Conservation (phyloP, 1,140 invertebrate genomes). For the Globodera rostochiensis region DNA sequence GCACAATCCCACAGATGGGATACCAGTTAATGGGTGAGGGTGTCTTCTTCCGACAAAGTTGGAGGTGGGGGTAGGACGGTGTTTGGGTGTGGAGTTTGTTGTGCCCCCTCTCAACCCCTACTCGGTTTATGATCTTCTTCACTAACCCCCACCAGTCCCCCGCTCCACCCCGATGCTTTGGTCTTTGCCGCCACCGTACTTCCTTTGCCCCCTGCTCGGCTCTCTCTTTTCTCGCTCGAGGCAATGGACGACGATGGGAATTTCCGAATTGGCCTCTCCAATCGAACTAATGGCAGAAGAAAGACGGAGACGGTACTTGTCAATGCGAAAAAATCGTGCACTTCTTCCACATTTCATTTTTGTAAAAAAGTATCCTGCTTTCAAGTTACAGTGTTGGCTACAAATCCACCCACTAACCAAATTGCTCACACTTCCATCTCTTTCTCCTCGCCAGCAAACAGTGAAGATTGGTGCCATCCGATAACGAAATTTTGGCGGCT, state of each 20-base stretch:
- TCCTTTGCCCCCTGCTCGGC: background rate
- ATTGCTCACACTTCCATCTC: background rate
- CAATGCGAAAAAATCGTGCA: background rate
- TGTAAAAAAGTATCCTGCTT: background rate
- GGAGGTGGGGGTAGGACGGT: background rate
- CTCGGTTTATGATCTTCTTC: constrained; percentile 8
- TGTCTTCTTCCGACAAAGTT: background rate
- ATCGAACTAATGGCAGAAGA: background rate
- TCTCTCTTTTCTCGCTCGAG: background rate
- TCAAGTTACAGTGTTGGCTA: background rate
- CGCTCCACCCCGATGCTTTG: constrained; percentile 1
- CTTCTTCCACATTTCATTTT: no score
- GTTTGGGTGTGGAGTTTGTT: constrained; percentile 2
- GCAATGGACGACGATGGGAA: background rate
- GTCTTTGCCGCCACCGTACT: constrained; percentile 4
- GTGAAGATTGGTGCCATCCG: background rate
- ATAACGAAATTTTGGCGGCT: background rate
- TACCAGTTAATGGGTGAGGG: background rate
- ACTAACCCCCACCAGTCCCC: background rate
- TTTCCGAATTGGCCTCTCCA: background rate
- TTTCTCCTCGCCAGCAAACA: background rate
- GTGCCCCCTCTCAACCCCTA: no score
- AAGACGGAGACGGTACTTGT: background rate
- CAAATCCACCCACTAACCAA: background rate
- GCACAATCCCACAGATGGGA: constrained; percentile 16